Evolutionary conservation across 2,797 vertebrate species (phyloP), one percentile per base, ranked within the genome.

Genomic region (Pygocentrus nattereri): DNA sequence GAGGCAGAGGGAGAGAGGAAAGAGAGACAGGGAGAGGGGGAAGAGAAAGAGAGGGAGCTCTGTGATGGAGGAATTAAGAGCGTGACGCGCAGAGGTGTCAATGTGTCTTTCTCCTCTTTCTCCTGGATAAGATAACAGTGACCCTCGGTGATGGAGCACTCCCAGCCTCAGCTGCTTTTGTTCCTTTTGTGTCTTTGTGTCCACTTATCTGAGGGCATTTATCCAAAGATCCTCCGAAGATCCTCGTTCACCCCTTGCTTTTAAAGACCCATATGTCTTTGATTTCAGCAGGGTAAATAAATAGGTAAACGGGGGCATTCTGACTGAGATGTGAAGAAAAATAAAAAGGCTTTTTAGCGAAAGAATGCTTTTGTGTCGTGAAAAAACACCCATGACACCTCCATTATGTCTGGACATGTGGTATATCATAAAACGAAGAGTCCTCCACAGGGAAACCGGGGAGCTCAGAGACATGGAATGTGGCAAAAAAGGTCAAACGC

Each of bases 201-300:
- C 85, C 85, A 88, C 88, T 87, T 88, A 89, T 88, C 85, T 85
- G 72, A 83, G 80, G 86, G 85, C 76, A 83, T 90, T 90, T 87
- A 85, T 85, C 84, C 88, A 85, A 81, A 87, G 85, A 82, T 86
- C 82, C 85, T 87, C 78, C 76, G 75, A 82, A 80, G 82, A 86
- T 77, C 85, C 85, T 80, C 38, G 79, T 71, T 83, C 82, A 82
- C 84, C 84, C 84, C 82, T 68, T 52, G 82, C 84, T 89, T 86
- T 89, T 84, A 85, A 87, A 84, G 86, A 85, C 65, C 79, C 84
- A 74, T 79, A 74, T 86, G 87, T 80, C 79, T 87, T 88, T 88
- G 86, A 86, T 88, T 88, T 87, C 78, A 87, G 74, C 73, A 70
- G 78, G 80, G 87, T 87, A 87, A 90, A 89, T 85, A 88, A 86